Conservation (phyloP, 2,888 invertebrate genomes). For the Drosophila antonietae region DNA sequence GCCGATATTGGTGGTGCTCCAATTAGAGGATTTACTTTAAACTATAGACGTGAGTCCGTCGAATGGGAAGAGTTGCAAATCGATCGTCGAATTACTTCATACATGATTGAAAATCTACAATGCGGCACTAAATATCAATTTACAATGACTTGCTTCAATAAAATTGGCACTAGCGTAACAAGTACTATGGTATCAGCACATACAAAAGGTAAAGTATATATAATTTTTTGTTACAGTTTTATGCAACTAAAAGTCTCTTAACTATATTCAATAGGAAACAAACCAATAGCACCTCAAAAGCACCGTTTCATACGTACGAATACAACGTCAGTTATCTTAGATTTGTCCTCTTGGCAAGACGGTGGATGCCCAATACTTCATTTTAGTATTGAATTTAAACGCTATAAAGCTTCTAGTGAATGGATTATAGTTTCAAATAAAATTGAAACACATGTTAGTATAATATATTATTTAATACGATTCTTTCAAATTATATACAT, state of each 20-base stretch:
- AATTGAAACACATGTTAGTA: slow-evolving; percentile 84
- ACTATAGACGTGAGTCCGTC: slow-evolving; percentile 85
- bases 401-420: slow-evolving; percentile 78
- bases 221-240: not conserved
- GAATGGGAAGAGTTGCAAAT: slow-evolving; percentile 86
- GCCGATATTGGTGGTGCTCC: slow-evolving; percentile 86
- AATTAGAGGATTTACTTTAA: slow-evolving; percentile 86
- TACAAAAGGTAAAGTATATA: slow-evolving; percentile 87
- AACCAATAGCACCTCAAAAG: slow-evolving; percentile 89
- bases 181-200: slow-evolving; percentile 89
- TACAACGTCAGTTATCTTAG: slow-evolving; percentile 90
- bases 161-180: slow-evolving; percentile 90
- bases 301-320: slow-evolving; percentile 90
- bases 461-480: not conserved
- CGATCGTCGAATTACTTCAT: slow-evolving; percentile 86
- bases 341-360: slow-evolving; percentile 92
- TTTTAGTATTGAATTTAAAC: slow-evolving; percentile 85
- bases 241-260: not conserved
- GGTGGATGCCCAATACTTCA: slow-evolving; percentile 92
- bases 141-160: slow-evolving; percentile 90
- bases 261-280: slow-evolving; percentile 72
- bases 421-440: slow-evolving; percentile 86
- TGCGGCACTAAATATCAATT: slow-evolving; percentile 92
- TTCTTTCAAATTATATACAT: not conserved
- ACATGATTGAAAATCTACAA: slow-evolving; percentile 89